A percentile compares a stretch with the other conserved stretches of the same genome.
Evolutionary conservation across 2,113 vertebrate genomes (phyloP).

Genomic region (Morone chrysops): DNA sequence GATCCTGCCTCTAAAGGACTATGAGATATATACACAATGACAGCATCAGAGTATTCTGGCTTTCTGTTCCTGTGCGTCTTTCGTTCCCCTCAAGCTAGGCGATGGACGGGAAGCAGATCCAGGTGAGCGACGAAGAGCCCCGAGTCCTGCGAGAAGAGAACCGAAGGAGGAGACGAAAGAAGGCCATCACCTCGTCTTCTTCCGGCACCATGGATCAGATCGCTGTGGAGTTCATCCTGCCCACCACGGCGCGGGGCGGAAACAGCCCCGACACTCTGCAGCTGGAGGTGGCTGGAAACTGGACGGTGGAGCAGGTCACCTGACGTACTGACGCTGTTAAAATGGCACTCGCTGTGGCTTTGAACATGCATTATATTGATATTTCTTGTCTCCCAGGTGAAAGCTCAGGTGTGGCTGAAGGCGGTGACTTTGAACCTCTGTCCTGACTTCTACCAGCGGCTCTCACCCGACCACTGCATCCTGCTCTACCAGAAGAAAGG

Average conservation of each 20-base stretch:
- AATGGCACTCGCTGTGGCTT: background rate
- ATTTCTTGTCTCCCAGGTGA: slow-evolving; percentile 84
- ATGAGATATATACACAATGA: background rate
- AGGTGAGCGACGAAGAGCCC: slow-evolving; percentile 84
- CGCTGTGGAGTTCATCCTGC: slow-evolving; percentile 92
- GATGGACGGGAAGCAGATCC: slow-evolving; percentile 88
- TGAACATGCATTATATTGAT: background rate
- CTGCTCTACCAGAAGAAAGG: slow-evolving; percentile 98
- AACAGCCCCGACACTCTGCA: slow-evolving; percentile 83
- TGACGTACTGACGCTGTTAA: background rate
- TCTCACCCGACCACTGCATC: slow-evolving; percentile 92
- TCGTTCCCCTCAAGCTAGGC: slow-evolving; percentile 53
- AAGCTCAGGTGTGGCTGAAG: slow-evolving; percentile 94
- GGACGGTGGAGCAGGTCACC: slow-evolving; percentile 92
- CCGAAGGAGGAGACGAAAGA: slow-evolving; percentile 92
- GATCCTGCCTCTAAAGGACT: no score
- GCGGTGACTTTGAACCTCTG: slow-evolving; percentile 88
- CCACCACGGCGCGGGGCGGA: slow-evolving; percentile 86
- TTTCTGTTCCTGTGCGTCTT: background rate
- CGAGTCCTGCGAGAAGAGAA: slow-evolving; percentile 89
- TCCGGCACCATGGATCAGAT: slow-evolving; percentile 89
- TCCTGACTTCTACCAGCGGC: slow-evolving; percentile 91
- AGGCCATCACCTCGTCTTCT: slow-evolving; percentile 84
- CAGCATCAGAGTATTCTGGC: rapidly evolving
- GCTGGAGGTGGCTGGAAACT: slow-evolving; percentile 92